Evolutionary conservation across 2,888 invertebrate species (phyloP).

Genomic region (Lordiphosa fenestrarum): DNA sequence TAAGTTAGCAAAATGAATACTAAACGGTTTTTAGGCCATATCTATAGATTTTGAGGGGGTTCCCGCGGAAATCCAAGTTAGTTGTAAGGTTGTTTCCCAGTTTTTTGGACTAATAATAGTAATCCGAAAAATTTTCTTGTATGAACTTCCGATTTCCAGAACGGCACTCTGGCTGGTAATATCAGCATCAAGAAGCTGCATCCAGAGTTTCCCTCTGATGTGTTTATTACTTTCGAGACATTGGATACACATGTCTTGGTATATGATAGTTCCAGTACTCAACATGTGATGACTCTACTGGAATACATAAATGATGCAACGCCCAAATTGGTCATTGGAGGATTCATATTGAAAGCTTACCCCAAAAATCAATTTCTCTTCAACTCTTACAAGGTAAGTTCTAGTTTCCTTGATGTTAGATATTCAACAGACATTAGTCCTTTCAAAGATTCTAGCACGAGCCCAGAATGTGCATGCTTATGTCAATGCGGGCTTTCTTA

Average conservation of each 20-base stretch:
- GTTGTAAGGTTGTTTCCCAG: too few relatives aligned
- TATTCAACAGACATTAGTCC: not conserved
- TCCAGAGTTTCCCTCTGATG: conserved; percentile 86
- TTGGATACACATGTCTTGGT: conserved; percentile 66
- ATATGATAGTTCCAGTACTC: conserved; percentile 69
- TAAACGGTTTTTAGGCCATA: too few relatives aligned
- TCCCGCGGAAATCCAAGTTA: too few relatives aligned
- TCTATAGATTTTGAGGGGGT: too few relatives aligned
- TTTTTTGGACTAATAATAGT: too few relatives aligned
- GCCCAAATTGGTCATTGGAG: conserved; percentile 84
- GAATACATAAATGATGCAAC: conserved; percentile 85
- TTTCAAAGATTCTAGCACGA: conserved; percentile 84
- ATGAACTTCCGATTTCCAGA: too few relatives aligned
- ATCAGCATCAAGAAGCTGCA: conserved; percentile 85
- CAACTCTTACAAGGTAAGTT: conserved; percentile 85
- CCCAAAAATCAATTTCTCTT: conserved; percentile 81
- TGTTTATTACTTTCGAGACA: conserved; percentile 82
- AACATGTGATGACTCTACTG: conserved; percentile 80
- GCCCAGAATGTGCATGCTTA: conserved; percentile 89
- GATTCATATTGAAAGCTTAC: conserved; percentile 83
- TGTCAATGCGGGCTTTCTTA: conserved; percentile 88
- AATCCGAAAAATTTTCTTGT: too few relatives aligned
- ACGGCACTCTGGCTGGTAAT: conserved; percentile 86
- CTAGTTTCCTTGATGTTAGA: not conserved
- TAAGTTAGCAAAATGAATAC: too few relatives aligned